Base-by-base conservation (phyloP, 2,797 vertebrate genomes). In the Linurgus olivaceus region DNA sequence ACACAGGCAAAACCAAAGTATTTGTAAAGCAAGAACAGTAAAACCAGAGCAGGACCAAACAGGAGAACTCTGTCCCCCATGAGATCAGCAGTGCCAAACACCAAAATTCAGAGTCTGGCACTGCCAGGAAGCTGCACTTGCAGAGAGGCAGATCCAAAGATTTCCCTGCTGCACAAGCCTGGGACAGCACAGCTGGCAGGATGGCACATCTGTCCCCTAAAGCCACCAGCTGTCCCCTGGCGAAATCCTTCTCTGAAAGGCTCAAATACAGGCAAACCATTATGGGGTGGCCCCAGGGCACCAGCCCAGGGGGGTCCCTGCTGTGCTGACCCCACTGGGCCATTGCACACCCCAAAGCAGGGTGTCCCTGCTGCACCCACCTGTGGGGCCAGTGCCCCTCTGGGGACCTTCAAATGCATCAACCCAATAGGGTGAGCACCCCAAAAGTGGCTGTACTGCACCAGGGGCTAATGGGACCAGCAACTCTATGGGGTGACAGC, bases 321-420 rank as follows among this genome's bases (percentile, higher is more conserved):
- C 13, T 25, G 50, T n/a, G 19, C 25, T 9, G 42, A 26, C 45
- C 31, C 51, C 61, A 44, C 6, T 10, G 35, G n/a, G 28, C 7
- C 24, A 12, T 0, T 3, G 13, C 12, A n/a, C 25, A 7, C 25
- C 31, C 45, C 33, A 21, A 0, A 1, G n/a, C 1, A 59, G 33
- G 37, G 58, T 7, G 24, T 5, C 67, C 0, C 3, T 18, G 20
- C 48, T 9, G 29, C 47, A 57, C 11, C 66, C 77, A 13, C 17
- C 17, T 40, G 17, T 7, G 40, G 35, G 21, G 33, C 8, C 26
- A 28, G 3, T 3, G 40, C 6, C 8, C 4, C 48, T 20, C 0
- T 2, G 33, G 73, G 28, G 66, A 18, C 31, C 45, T 4, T 54
- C 8, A 24, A 38, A 35, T 1, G 17, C 61, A n/a, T 18, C 55